Conservation (phyloP, 1,140 invertebrate genomes). For the Yoshiicerus persimilis region DNA sequence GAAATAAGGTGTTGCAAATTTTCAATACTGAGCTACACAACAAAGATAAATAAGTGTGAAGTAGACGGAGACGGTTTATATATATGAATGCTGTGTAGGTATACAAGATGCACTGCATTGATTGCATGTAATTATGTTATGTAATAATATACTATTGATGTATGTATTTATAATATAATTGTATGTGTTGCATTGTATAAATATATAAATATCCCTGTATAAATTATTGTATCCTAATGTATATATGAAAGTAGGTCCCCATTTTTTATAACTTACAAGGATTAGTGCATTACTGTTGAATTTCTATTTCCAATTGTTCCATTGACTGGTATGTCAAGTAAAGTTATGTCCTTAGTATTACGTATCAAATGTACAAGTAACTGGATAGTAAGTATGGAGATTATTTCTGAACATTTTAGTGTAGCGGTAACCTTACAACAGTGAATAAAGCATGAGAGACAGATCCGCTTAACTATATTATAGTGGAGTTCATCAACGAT, state of each 20-base stretch:
- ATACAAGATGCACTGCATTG: constrained; percentile 7
- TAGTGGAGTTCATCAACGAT: no score
- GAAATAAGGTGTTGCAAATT: neutral
- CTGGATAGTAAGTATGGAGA: no score
- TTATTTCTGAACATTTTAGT: neutral
- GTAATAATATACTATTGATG: neutral
- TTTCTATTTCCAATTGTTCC: neutral
- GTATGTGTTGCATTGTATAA: neutral
- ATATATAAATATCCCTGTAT: neutral
- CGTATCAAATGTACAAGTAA: no score
- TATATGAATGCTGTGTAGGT: neutral
- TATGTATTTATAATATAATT: neutral
- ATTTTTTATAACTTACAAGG: neutral
- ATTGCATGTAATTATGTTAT: constrained; percentile 14
- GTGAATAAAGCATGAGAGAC: no score
- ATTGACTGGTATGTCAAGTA: neutral
- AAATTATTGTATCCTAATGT: neutral
- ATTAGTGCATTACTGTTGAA: neutral
- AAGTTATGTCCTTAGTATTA: neutral
- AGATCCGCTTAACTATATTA: no score
- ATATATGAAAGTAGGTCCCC: neutral
- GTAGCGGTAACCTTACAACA: neutral
- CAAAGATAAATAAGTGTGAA: neutral
- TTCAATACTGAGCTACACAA: constrained; percentile 17
- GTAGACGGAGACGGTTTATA: neutral